Evolutionary conservation across 2,113 vertebrate species (phyloP), one percentile per base, ranked within the genome.

Genomic region (Solenodon paradoxus): DNA sequence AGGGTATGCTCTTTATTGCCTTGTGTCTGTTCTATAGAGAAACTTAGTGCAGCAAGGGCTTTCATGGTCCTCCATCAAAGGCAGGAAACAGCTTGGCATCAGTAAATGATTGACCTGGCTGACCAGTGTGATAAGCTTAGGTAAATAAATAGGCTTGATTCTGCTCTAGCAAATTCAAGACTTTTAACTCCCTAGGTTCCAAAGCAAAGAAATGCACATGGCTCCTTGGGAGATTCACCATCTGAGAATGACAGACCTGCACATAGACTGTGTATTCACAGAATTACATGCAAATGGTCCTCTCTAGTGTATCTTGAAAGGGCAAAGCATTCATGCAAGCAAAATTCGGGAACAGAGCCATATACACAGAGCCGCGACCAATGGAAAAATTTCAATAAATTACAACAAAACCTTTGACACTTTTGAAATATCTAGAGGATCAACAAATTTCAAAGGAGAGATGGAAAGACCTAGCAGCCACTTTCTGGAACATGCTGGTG

Each of bases 101-200:
- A 82, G 97, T 97, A 95, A 97, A 97, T 97, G 93, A 97, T 97
- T 97, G 97, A 97, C 96, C 66, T 40, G 28, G 64, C 59, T 95
- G 45, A 87, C 49, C 0, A 4, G 38, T 68, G 35, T 82, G 95
- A 96, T 96, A 97, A 97, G 95, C 96, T 96, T 95, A 80, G 68
- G 96, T 95, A 97, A 97, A 97, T 95, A 97, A 97, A 97, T 30
- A 97, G 40, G 22, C 57, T 95, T 96, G 85, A 92, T 97, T 96
- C 84, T 81, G 92, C 95, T 95, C 66, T 81, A 97, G 87, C 22
- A 85, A 78, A 78, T 92, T 95, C 66, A 87, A 69, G 71, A 92
- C 30, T 88, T 97, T 97, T 96, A 96, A 97, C 97, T 93, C 83
- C 45, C 32, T 93, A 11, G 38, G n/a, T 68, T 82, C 92, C 68